A percentile compares a stretch with the other conserved stretches of the same genome.
phyloP scores from a whole-genome alignment of 1,140 invertebrate genomes.

The Luehdorfia chinensis region DNA sequence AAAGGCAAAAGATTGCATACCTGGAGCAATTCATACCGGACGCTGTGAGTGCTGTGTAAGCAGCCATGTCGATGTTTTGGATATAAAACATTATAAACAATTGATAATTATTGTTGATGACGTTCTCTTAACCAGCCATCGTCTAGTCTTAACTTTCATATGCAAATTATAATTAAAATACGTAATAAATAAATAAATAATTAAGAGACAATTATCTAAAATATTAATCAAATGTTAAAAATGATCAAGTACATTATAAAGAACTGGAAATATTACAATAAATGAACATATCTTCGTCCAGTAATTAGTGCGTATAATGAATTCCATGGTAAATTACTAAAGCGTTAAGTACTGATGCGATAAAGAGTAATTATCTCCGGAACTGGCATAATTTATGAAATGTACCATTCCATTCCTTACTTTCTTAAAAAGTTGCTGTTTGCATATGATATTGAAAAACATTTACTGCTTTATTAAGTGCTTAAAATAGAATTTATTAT shows the following conservation, averaged over 20 bases:
- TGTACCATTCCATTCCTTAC: conserved; percentile 3
- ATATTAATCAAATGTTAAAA: too few relatives aligned
- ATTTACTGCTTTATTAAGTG: not conserved
- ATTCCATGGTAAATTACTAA: conserved; percentile 15
- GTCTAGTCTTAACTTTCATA: too few relatives aligned
- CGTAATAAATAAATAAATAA: too few relatives aligned
- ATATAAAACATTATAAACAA: too few relatives aligned
- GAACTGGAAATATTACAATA: conserved; percentile 1
- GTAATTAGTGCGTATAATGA: conserved; percentile 11
- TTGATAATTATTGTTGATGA: too few relatives aligned
- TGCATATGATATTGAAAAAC: not conserved
- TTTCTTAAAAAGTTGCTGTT: conserved; percentile 8
- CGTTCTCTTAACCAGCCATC: too few relatives aligned
- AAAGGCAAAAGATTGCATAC: conserved; percentile 59
- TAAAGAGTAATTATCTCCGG: conserved; percentile 1
- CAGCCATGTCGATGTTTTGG: conserved; percentile 29
- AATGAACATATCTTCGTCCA: conserved; percentile 13
- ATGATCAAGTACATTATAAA: too few relatives aligned
- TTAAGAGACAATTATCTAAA: too few relatives aligned
- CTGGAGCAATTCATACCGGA: conserved; percentile 35
- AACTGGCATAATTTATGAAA: conserved; percentile 12
- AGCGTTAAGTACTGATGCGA: conserved; percentile 13
- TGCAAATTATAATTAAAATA: too few relatives aligned
- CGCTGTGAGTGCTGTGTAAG: conserved; percentile 25
- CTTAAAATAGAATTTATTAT: not conserved